A percentile compares a stretch with the other conserved stretches of the same genome.
Evolutionary conservation across 2,113 vertebrate species (phyloP).

Genomic region (Rhombomys opimus): DNA sequence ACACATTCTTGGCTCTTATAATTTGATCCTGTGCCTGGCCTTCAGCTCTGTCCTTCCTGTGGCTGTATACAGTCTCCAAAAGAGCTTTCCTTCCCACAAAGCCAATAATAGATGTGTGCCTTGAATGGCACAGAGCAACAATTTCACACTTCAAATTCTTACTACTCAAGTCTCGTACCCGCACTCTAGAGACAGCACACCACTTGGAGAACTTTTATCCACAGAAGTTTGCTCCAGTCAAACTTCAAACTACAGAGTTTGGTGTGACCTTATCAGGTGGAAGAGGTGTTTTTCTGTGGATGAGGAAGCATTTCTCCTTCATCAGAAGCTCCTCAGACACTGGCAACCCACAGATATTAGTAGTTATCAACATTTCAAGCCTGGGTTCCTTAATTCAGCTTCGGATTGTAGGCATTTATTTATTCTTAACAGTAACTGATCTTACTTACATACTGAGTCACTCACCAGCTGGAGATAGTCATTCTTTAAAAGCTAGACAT

Average conservation of each 20-base stretch:
- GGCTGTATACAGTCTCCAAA: background rate
- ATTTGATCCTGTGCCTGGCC: background rate
- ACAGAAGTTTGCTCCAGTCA: background rate
- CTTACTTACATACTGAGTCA: background rate
- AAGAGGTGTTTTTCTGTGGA: background rate
- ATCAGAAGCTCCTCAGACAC: background rate
- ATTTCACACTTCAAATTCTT: background rate
- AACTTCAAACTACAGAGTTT: background rate
- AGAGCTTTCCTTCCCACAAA: no score
- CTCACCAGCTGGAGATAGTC: background rate
- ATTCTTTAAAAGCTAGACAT: background rate
- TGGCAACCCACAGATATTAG: background rate
- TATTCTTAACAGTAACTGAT: background rate
- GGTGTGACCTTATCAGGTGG: no score
- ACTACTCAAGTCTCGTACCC: background rate
- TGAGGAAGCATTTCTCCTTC: background rate
- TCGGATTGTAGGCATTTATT: background rate
- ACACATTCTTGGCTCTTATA: background rate
- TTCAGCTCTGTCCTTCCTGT: background rate
- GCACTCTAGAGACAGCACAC: background rate
- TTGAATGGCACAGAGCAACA: background rate
- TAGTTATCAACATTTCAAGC: background rate
- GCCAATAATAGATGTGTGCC: background rate
- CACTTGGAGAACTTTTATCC: background rate
- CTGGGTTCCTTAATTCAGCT: background rate